A percentile compares a stretch with the other conserved stretches of the same genome.
Evolutionary conservation across 1,140 invertebrate genomes (phyloP).

Genomic region (Brachystomella parvula): DNA sequence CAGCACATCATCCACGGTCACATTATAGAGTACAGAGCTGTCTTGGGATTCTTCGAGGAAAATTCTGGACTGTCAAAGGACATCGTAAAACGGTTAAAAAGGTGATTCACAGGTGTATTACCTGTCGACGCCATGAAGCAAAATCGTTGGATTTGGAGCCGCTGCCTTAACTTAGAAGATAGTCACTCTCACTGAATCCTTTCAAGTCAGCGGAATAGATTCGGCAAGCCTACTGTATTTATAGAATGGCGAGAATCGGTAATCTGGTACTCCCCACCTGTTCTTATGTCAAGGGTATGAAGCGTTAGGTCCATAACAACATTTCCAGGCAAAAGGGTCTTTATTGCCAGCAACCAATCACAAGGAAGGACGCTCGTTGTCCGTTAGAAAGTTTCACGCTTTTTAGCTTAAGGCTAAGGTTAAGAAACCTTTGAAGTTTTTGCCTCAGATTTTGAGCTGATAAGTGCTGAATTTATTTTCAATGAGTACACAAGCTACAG

Average conservation of each 20-base stretch:
- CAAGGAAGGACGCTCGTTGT: too few relatives aligned
- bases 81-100: constrained; percentile 9
- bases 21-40: neutral
- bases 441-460: too few relatives aligned
- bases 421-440: too few relatives aligned
- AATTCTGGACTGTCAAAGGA: constrained; percentile 22
- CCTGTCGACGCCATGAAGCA: constrained; percentile 18
- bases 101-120: constrained; percentile 20
- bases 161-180: constrained; percentile 29
- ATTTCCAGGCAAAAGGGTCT: too few relatives aligned
- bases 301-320: too few relatives aligned
- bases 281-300: too few relatives aligned
- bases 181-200: constrained; percentile 11
- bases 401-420: too few relatives aligned
- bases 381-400: too few relatives aligned
- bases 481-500: too few relatives aligned
- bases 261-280: constrained; percentile 42
- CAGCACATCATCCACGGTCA: constrained; percentile 2
- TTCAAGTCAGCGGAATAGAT: constrained; percentile 36
- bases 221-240: constrained; percentile 36
- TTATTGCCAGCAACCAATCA: too few relatives aligned
- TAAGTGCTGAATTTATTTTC: too few relatives aligned
- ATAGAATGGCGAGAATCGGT: constrained; percentile 28
- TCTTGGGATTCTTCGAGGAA: constrained; percentile 6
- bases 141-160: constrained; percentile 16